Conservation (phyloP, 2,888 invertebrate genomes). For the Cetonia aurata region DNA sequence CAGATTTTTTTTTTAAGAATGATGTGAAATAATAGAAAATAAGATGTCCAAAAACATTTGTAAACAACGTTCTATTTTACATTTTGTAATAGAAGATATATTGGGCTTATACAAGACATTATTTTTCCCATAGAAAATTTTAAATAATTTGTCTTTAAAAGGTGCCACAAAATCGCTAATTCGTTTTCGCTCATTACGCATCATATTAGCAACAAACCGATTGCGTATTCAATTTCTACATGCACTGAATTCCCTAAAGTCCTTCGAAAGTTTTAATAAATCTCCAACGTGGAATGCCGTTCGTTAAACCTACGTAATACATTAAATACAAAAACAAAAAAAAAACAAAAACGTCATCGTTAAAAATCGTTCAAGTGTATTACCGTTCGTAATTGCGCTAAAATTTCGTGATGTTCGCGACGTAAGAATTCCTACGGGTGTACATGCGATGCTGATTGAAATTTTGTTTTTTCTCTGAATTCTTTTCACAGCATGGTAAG, state of each 20-base stretch:
- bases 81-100: no score
- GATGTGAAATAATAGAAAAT: no score
- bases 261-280: background rate
- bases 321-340: no score
- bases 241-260: background rate
- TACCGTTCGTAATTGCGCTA: slow-evolving; percentile 16
- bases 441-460: slow-evolving; percentile 28
- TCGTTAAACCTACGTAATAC: slow-evolving; percentile 2
- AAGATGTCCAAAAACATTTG: no score
- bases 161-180: no score
- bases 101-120: no score
- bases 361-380: slow-evolving; percentile 13
- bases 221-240: slow-evolving; percentile 7
- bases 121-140: background rate
- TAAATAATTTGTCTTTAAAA: background rate
- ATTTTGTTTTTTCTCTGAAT: slow-evolving; percentile 28
- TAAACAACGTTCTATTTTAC: no score
- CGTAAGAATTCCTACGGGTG: slow-evolving; percentile 20
- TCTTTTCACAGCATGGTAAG: slow-evolving; percentile 79
- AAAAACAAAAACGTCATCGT: background rate
- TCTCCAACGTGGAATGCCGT: background rate
- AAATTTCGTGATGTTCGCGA: slow-evolving; percentile 17
- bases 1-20: no score
- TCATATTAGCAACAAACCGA: background rate
- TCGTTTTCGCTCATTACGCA: no score